A percentile compares a stretch with the other conserved stretches of the same genome.
phyloP scores from a whole-genome alignment of 2,888 invertebrate genomes.

The Drosophila anomalipes region DNA sequence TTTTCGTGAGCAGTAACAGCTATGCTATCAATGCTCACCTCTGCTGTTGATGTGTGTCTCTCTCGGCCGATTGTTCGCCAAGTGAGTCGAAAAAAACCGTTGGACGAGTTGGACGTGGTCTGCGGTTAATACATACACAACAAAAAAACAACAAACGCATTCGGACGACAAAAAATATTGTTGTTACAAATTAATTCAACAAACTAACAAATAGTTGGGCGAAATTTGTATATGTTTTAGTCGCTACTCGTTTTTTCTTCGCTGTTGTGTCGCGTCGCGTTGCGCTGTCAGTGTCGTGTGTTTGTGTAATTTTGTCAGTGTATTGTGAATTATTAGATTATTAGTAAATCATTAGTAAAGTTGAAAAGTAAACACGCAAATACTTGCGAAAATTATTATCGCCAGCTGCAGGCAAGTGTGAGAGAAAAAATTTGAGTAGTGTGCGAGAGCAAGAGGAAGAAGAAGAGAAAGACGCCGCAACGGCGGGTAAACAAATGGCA shows the following conservation, averaged over 20 bases:
- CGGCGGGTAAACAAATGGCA: constrained; percentile 66
- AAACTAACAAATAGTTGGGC: constrained; percentile 44
- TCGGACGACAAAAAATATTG: constrained; percentile 44
- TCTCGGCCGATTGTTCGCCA: constrained; percentile 38
- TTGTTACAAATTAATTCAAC: constrained; percentile 54
- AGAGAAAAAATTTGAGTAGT: constrained; percentile 14
- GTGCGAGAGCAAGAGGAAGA: constrained; percentile 13
- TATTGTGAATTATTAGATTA: constrained; percentile 61
- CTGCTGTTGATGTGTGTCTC: constrained; percentile 42
- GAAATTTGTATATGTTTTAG: constrained; percentile 27
- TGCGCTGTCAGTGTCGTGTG: constrained; percentile 24
- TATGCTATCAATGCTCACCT: constrained; percentile 25
- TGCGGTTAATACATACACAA: constrained; percentile 47
- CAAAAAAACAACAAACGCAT: constrained; percentile 32
- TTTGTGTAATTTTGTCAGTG: constrained; percentile 28
- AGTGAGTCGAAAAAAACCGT: constrained; percentile 63
- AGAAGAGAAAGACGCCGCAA: constrained; percentile 51
- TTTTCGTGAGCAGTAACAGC: constrained; percentile 20
- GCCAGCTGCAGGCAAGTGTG: constrained; percentile 70
- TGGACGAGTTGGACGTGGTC: constrained; percentile 65
- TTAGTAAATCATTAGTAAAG: constrained; percentile 55
- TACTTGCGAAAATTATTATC: constrained; percentile 60
- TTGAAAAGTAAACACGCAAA: constrained; percentile 55
- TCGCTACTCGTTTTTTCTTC: constrained; percentile 11
- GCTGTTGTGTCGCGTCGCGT: constrained; percentile 27